These are phyloP conservation scores for Drosophila sp. DNA, from an alignment of 1,140 invertebrate genomes.

Conservation along the genomic window DNA sequence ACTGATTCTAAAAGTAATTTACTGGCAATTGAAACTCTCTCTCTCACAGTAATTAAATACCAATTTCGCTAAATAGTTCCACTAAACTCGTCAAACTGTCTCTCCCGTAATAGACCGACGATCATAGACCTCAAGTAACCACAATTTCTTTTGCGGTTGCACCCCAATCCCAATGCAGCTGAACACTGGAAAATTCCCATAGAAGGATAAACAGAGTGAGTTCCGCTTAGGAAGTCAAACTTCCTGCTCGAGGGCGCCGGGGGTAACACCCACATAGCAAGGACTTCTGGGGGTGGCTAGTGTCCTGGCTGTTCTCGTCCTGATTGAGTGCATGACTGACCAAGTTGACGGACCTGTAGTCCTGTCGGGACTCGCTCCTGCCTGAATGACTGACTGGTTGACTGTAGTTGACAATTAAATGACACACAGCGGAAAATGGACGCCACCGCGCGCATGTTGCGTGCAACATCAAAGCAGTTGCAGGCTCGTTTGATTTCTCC, in stretches of 20 bases:
- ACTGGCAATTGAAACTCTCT: not conserved
- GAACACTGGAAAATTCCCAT: slow-evolving; percentile 55
- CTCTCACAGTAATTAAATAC: not conserved
- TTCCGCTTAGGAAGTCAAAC: slow-evolving; percentile 76
- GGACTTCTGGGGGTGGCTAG: slow-evolving; percentile 23
- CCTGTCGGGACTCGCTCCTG: slow-evolving; percentile 19
- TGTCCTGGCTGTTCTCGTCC: slow-evolving; percentile 54
- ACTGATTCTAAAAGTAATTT: too few species aligned
- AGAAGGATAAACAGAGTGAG: slow-evolving; percentile 60
- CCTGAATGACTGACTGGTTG: slow-evolving; percentile 31
- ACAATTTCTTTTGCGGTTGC: slow-evolving; percentile 26
- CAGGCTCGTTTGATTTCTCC: slow-evolving; percentile 59
- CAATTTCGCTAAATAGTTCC: not conserved
- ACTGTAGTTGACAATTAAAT: slow-evolving; percentile 58
- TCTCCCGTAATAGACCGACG: slow-evolving; percentile 13
- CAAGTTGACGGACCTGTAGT: slow-evolving; percentile 49
- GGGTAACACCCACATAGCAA: slow-evolving; percentile 32
- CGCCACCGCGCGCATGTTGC: slow-evolving; percentile 48
- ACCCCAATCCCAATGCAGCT: not conserved
- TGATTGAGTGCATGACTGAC: slow-evolving; percentile 79
- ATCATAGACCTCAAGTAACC: slow-evolving; percentile 38
- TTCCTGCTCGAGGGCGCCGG: slow-evolving; percentile 52
- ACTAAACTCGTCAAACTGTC: not conserved
- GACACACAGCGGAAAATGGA: slow-evolving; percentile 75
- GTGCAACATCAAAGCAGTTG: slow-evolving; percentile 75